phyloP scores from a whole-genome alignment of 2,113 vertebrate genomes.

The Scatophagus argus region DNA sequence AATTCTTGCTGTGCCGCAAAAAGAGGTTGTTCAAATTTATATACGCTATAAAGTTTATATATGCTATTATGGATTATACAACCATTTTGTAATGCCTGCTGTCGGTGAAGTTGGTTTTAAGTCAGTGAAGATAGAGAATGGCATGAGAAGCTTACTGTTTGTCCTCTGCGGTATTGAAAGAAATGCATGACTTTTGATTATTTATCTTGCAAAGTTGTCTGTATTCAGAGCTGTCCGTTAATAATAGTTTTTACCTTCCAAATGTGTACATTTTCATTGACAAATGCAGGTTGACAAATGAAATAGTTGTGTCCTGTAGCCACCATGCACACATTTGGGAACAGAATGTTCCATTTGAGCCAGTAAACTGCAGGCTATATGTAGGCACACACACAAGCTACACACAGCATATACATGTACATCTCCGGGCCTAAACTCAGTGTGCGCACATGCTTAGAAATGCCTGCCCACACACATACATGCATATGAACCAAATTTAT shows the following conservation, averaged over 20 bases:
- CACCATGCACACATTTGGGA: background rate
- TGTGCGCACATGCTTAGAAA: background rate
- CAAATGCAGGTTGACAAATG: background rate
- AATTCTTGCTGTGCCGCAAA: background rate
- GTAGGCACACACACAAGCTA: background rate
- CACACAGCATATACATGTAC: slow-evolving; percentile 16
- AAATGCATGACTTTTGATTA: background rate
- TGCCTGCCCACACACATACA: background rate
- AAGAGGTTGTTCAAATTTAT: background rate
- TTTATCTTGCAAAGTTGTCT: background rate
- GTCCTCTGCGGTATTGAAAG: background rate
- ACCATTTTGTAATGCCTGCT: background rate
- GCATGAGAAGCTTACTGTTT: background rate
- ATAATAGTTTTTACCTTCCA: background rate
- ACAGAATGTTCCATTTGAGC: slow-evolving; percentile 50
- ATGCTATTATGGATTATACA: background rate
- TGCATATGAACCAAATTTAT: background rate
- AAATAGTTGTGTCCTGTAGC: background rate
- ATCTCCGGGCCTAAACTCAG: background rate
- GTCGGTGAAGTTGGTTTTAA: background rate
- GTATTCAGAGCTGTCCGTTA: background rate
- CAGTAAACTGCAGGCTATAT: slow-evolving; percentile 13
- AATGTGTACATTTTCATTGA: background rate
- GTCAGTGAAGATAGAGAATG: background rate
- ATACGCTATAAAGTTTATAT: too few relatives aligned